Base-by-base conservation (phyloP, 2,113 vertebrate species). In the Embiotoca jacksoni region DNA sequence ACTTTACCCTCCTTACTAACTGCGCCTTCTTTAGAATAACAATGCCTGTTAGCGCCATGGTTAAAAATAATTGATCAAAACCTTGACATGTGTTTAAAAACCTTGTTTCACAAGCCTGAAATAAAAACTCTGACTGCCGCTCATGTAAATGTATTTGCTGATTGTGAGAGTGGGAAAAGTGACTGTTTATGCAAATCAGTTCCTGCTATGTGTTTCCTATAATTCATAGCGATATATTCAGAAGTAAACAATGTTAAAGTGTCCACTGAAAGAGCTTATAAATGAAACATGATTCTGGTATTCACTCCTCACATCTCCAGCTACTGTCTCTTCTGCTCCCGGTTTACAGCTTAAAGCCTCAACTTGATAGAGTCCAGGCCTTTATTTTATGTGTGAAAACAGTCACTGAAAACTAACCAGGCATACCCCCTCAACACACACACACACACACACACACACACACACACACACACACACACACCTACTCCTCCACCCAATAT, bases 361-460 rank as follows among this genome's bases (percentile, higher is more conserved):
- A 2, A 49, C 84, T 52, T 91, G 91, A 94, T 85, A 58, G 46
- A 91, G 68, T 85, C 81, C 92, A 93, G 91, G 78, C 83, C 91
- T 44, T 89, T 47, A 77, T 80, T 93, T 93, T 82, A 91, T 88
- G 92, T 90, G 92, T 81, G 86, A 92, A 92, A 91, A 86, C 86
- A 92, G 86, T 89, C 85, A 86, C 85, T 64, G 78, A 90, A 92
- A 91, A 87, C 79, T 77, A 92, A 90, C 72, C 88, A 91, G 81
- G 78, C 86, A 47, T 82, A 54, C 82, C 67, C 31, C 23, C 72
- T 56, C 54, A 55, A 37, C 62, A 61, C 55, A 23, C 23, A 23
- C 23, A 23, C 23, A 53, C 69, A 63, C 58, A 65, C 64, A 52
- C 69, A 55, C 44, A 16, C n/a, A 41, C 6, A 7, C 16, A n/a